Evolutionary conservation across 2,888 invertebrate species (phyloP), one percentile per base, ranked within the genome.

Genomic region (Caenorhabditis afra): DNA sequence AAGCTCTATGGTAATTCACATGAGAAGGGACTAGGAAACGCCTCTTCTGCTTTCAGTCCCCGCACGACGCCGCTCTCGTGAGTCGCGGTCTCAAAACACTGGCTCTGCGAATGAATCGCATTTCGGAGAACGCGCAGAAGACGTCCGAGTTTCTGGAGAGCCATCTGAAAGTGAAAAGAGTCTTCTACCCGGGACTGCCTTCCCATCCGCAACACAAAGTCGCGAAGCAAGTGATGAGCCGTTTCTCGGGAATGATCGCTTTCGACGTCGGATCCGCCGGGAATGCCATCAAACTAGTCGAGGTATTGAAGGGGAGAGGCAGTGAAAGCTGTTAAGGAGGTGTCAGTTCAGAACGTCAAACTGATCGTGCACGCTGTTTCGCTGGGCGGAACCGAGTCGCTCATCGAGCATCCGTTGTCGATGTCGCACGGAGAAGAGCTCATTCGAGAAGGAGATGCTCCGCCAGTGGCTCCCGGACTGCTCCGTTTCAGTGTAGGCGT

Each of bases 401-500:
- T 87, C 45, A 83, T 87, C 41, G 83, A 85, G 52, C 83, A 84
- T 71, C 85, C 85, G 39, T 20, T 66, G 18, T 57, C 62, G 20
- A 83, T 83, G 83, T 70, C 81, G 2, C 83, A 84, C 49, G 84
- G 81, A 35, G 41, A 47, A 16, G 70, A 81, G 52, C 57, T 80
- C 10, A 58, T 76, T 11, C 61, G 76, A 14, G 79, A 68, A 18
- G 65, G 41, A 0, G 61, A 64, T 0, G 23, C 20, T 8, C 41
- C 64, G 2, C 16, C 18, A 3, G 76, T 80, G 2, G 22, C 70
- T 1, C 74, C 68, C 1, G 79, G 82, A 53, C 70, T 86, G 18
- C 66, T 85, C 1, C 70, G 85, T 53, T 68, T 84, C 62, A 85
- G 81, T 45, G 87, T 91, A 57, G 91, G 91, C 12, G 35, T 91